Evolutionary conservation across 2,113 vertebrate species (phyloP), one percentile per base, ranked within the genome.

Genomic region (Halichoeres trimaculatus): DNA sequence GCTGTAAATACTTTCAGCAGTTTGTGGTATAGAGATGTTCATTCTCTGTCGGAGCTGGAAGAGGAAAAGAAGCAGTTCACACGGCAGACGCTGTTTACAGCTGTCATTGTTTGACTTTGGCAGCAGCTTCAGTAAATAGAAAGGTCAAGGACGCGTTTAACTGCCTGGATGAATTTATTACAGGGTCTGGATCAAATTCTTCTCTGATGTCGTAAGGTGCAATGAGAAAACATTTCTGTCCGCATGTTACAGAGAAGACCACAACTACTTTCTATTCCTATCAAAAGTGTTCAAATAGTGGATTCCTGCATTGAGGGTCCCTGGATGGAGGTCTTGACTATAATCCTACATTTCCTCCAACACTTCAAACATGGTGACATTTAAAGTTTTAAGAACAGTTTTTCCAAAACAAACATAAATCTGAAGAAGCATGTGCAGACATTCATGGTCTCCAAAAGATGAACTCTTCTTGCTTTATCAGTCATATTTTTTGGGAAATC

Each of bases 1-100:
- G 5, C 58, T 75, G 53, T 41, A 78, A 85, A 79, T 73, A 62
- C 67, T 62, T 76, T 78, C 54, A 48, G 76, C 63, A 70, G 80
- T 41, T 60, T 81, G 75, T 83, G 40, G 73, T 70, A 45, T 34
- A 23, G 30, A 47, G 34, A 58, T 70, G 45, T 63, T 75, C 38
- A 58, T 65, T 59, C 17, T 9, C 19, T 30, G n/a, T 10, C 5
- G 55, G 70, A 54, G 19, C 59, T 51, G 55, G 48, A 66, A 80
- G 36, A 36, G 57, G 58, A 34, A 53, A 86, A 63, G 36, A 64
- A 22, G 41, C 59, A 41, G 67, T 55, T 13, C 53, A 35, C 19
- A 59, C 7, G 56, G 43, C 41, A 67, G 26, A 67, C 5, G 20
- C 8, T 7, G 7, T 43, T 59, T 65, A 51, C 40, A 38, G 43